Conservation (phyloP, 1,140 invertebrate genomes). For the Eulimnadia texana region DNA sequence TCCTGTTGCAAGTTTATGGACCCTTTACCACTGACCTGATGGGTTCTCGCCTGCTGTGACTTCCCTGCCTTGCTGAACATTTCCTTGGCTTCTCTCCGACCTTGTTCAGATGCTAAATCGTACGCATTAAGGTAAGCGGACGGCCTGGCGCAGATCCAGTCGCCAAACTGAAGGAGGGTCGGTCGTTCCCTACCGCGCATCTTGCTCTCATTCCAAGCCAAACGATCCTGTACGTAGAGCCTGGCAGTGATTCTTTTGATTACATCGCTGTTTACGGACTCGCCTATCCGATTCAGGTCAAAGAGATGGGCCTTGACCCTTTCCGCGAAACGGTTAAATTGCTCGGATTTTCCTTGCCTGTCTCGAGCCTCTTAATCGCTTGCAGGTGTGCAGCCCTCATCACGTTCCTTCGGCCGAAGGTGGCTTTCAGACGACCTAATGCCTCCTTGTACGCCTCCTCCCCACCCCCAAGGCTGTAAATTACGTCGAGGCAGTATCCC, state of each 20-base stretch:
- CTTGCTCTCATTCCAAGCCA: background rate
- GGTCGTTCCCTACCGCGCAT: too few relatives aligned
- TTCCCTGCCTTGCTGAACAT: too few relatives aligned
- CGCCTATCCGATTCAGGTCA: background rate
- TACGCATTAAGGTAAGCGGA: too few relatives aligned
- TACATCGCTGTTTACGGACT: background rate
- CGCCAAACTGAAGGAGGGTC: too few relatives aligned
- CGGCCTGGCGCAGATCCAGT: too few relatives aligned
- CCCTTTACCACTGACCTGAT: too few relatives aligned
- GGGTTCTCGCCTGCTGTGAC: too few relatives aligned
- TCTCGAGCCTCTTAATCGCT: background rate
- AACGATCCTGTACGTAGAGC: background rate
- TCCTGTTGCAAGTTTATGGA: too few relatives aligned
- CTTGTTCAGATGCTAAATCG: too few relatives aligned
- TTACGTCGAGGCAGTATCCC: constrained; percentile 3
- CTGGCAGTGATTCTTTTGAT: background rate
- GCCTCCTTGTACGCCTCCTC: constrained; percentile 7
- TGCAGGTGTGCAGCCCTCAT: constrained; percentile 3
- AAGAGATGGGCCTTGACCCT: background rate
- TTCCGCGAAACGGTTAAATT: constrained; percentile 9
- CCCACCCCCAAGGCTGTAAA: constrained; percentile 9
- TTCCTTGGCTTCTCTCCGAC: too few relatives aligned
- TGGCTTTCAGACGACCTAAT: background rate
- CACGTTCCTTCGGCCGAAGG: background rate
- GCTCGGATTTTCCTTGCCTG: background rate